phyloP scores from a whole-genome alignment of 2,113 vertebrate genomes.

The Mormoops blainvillei region DNA sequence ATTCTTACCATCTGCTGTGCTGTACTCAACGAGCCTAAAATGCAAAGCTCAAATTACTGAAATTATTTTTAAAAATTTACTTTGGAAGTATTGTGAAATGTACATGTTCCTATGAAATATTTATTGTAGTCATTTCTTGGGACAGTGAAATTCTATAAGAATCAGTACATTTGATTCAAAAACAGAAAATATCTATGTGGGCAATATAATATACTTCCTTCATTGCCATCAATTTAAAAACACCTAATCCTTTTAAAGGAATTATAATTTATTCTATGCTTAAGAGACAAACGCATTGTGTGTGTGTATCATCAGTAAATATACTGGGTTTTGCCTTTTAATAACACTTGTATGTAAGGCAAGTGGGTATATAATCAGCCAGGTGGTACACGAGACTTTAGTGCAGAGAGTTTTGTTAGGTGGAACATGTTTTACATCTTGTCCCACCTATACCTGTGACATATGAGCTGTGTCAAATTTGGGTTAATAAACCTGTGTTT shows the following conservation, averaged over 20 bases:
- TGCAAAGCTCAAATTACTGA: neutral
- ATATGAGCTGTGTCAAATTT: neutral
- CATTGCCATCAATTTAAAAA: neutral
- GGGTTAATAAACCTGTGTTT: neutral
- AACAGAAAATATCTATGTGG: neutral
- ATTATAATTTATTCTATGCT: neutral
- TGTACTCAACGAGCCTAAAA: neutral
- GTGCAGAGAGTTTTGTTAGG: neutral
- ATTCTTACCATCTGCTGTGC: neutral
- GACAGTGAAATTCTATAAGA: neutral
- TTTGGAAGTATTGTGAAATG: neutral
- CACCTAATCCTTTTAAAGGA: neutral
- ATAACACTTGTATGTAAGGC: neutral
- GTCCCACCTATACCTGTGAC: neutral
- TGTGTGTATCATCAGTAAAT: neutral
- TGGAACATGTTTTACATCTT: neutral
- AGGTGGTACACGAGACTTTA: neutral
- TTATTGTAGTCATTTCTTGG: neutral
- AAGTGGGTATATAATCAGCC: neutral
- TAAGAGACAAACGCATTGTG: neutral
- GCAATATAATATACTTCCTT: neutral
- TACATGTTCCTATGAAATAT: neutral
- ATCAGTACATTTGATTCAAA: neutral
- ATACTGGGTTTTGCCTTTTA: neutral
- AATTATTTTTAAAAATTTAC: neutral